Evolutionary conservation across 2,113 vertebrate genomes (phyloP).

Genomic region (Sciurus niger): DNA sequence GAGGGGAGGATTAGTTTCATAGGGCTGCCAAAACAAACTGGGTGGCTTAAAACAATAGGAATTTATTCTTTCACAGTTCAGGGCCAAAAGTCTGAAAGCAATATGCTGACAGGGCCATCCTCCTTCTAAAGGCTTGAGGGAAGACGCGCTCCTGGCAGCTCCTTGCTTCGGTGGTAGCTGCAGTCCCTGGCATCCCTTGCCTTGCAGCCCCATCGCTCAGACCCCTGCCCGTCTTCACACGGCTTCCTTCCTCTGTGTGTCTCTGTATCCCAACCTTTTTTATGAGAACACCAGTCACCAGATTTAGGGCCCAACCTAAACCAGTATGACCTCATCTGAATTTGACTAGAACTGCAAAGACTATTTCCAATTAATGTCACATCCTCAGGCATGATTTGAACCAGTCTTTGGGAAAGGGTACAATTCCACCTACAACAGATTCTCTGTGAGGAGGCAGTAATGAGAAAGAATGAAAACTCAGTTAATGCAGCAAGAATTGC

Average conservation of each 20-base stretch:
- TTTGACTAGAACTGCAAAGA: background rate
- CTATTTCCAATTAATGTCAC: background rate
- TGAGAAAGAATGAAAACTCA: background rate
- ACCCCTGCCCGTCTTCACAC: background rate
- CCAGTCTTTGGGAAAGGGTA: background rate
- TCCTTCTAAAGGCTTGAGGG: background rate
- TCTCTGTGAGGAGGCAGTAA: conserved; percentile 18
- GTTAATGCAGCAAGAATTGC: background rate
- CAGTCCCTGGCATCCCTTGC: background rate
- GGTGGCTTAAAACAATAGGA: background rate
- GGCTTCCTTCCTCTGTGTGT: background rate
- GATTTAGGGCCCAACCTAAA: background rate
- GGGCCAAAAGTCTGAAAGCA: background rate
- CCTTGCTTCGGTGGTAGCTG: background rate
- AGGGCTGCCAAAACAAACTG: background rate
- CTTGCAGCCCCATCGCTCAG: background rate
- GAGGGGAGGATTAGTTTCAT: background rate
- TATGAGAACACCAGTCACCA: background rate
- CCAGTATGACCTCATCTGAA: background rate
- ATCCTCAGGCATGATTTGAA: background rate
- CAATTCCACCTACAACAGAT: conserved; percentile 6
- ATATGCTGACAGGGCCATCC: background rate
- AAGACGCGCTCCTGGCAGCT: background rate
- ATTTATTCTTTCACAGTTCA: conserved; percentile 4
- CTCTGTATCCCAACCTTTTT: background rate